Evolutionary conservation across 2,888 invertebrate species (phyloP).

Genomic region (Endomychus coccineus): DNA sequence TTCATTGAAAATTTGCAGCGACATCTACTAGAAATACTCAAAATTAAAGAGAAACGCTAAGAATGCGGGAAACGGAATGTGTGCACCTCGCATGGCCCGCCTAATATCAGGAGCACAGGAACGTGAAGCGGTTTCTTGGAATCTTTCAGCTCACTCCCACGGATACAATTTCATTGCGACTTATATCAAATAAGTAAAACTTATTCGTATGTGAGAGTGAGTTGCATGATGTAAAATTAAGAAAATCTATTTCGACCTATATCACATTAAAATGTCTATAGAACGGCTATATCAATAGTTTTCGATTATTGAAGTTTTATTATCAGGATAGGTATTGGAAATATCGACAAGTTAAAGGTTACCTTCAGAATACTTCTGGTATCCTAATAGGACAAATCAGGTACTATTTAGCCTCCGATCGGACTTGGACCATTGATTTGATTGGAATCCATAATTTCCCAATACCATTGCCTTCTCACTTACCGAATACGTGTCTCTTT

Average conservation of each 20-base stretch:
- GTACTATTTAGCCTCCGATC: conserved; percentile 28
- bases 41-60: too few species aligned
- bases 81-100: conserved; percentile 36
- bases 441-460: conserved; percentile 13
- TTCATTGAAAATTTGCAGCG: too few species aligned
- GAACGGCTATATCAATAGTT: too few species aligned
- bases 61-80: conserved; percentile 38
- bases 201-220: not conserved
- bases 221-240: too few species aligned
- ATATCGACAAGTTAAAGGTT: conserved; percentile 29
- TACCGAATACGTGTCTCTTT: not conserved
- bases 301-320: too few species aligned
- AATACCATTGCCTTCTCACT: conserved; percentile 1
- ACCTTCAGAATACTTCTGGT: conserved; percentile 24
- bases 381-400: conserved; percentile 27
- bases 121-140: conserved; percentile 14
- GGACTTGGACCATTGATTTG: conserved; percentile 24
- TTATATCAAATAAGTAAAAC: conserved; percentile 1
- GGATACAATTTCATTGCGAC: not conserved
- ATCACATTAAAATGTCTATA: too few species aligned
- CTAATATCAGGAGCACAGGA: conserved; percentile 31
- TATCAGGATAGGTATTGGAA: conserved; percentile 26
- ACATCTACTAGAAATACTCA: too few species aligned
- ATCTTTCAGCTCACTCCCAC: not conserved
- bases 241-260: too few species aligned